These are phyloP conservation scores for Trachops cirrhosus DNA, from an alignment of 2,797 vertebrate genomes.

Conservation along the genomic window DNA sequence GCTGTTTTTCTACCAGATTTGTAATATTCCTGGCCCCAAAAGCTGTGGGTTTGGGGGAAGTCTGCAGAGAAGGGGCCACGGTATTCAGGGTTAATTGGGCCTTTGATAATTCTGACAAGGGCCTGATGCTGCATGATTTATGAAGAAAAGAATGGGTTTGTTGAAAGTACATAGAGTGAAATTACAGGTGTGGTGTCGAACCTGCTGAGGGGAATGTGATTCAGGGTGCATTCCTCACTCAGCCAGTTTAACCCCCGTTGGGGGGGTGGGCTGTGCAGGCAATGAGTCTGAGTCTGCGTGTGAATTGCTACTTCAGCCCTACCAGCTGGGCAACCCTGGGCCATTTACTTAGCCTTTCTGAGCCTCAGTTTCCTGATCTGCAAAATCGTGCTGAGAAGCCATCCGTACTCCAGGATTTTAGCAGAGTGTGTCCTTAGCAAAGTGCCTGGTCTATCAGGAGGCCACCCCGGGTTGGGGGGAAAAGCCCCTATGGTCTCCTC, in stretches of 20 bases:
- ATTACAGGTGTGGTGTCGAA: slow-evolving; percentile 41
- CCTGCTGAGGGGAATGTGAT: not conserved
- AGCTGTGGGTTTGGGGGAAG: not conserved
- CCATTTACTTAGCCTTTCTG: not conserved
- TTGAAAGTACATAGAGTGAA: not conserved
- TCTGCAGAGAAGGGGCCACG: not conserved
- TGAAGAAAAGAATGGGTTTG: slow-evolving; percentile 15
- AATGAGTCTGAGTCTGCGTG: not conserved
- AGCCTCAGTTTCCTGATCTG: not conserved
- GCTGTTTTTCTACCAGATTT: not conserved
- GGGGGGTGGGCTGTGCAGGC: too few relatives aligned
- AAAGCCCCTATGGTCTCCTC: not conserved
- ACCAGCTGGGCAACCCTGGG: not conserved
- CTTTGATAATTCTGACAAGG: slow-evolving; percentile 50
- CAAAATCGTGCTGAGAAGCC: too few relatives aligned
- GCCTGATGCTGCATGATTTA: not conserved
- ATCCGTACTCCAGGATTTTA: not conserved
- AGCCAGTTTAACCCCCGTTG: fast-evolving
- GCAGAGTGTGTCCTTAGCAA: not conserved
- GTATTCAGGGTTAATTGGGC: slow-evolving; percentile 46
- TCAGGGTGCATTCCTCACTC: fast-evolving
- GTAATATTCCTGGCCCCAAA: not conserved
- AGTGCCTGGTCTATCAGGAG: not conserved
- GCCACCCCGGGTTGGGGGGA: fast-evolving
- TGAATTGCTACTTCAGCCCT: fast-evolving